Conservation (phyloP, 1,140 invertebrate species). For the Andricus grossulariae region DNA sequence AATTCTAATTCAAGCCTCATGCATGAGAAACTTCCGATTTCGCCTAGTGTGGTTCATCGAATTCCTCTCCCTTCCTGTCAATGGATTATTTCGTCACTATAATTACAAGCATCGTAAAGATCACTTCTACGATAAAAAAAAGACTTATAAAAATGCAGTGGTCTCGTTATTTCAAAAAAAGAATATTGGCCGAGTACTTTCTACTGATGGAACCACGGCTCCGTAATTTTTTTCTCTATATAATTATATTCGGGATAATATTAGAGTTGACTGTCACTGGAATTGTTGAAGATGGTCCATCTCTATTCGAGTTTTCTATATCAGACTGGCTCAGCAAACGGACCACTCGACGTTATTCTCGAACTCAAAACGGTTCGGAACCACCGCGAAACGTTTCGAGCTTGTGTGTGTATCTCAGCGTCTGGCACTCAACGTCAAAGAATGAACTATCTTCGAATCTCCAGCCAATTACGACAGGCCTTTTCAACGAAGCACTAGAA, state of each 20-base stretch:
- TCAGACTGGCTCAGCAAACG: no score
- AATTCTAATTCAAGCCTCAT: constrained; percentile 15
- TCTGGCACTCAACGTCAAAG: constrained; percentile 49
- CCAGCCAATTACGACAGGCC: constrained; percentile 52
- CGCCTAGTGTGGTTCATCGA: not conserved
- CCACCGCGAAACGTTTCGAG: not conserved
- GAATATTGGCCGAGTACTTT: no score
- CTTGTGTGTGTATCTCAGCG: constrained; percentile 9
- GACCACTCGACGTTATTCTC: constrained; percentile 36
- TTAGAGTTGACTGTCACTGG: no score
- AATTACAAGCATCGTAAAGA: not conserved
- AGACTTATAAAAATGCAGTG: no score
- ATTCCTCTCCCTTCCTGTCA: constrained; percentile 5
- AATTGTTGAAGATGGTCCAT: no score
- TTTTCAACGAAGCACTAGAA: constrained; percentile 42
- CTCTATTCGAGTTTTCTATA: no score
- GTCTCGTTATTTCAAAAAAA: no score
- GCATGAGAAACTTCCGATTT: constrained; percentile 18
- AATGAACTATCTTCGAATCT: constrained; percentile 52
- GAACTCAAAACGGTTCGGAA: constrained; percentile 37
- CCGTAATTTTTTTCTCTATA: no score
- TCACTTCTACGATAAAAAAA: no score
- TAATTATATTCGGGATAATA: no score
- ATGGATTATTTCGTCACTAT: constrained; percentile 9
- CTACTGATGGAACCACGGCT: no score